Evolutionary conservation across 2,113 vertebrate species (phyloP).

Genomic region (Plecotus auritus): DNA sequence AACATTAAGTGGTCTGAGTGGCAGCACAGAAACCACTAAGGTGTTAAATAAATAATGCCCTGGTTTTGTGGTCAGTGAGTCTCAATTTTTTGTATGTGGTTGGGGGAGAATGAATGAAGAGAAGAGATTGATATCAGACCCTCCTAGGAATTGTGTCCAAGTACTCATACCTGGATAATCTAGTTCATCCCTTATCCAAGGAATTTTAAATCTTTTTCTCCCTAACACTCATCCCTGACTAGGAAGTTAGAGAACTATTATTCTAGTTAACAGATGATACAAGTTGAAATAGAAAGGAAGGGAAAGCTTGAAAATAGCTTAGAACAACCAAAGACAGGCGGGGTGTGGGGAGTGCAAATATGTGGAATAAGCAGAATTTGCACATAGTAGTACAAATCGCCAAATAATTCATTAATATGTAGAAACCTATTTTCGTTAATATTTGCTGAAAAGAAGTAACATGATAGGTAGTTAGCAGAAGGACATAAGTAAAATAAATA

Average conservation of each 20-base stretch:
- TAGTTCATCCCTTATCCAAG: neutral
- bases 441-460: neutral
- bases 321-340: neutral
- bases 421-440: neutral
- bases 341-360: neutral
- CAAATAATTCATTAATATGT: neutral
- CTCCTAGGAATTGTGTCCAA: neutral
- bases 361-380: neutral
- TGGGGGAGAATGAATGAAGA: neutral
- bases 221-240: neutral
- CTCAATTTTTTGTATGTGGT: neutral
- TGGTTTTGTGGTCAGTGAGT: neutral
- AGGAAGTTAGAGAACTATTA: neutral
- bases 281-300: neutral
- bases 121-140: neutral
- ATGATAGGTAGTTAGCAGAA: neutral
- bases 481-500: constrained; percentile 10
- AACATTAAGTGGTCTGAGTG: neutral
- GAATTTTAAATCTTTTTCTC: neutral
- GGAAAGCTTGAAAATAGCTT: neutral
- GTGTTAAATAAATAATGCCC: neutral
- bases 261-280: neutral
- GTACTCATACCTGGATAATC: neutral
- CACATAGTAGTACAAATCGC: neutral
- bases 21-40: neutral